Percentiles rank a stretch among this genome's conserved stretches.
Conservation (phyloP, 2,113 vertebrate genomes). For the Octodon degus region DNA sequence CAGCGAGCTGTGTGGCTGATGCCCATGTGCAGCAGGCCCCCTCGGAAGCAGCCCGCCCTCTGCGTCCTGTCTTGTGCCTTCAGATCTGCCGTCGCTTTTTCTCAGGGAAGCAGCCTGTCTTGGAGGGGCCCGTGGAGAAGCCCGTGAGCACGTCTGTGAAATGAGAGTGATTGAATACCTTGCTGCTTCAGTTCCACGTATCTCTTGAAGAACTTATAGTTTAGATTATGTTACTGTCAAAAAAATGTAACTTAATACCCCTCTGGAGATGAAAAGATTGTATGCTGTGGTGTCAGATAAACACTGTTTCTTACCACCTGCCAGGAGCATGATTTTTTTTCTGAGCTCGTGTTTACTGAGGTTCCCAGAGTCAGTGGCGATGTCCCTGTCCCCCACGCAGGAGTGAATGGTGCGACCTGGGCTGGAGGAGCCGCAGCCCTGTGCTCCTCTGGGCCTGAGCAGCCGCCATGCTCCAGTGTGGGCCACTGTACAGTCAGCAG, state of each 20-base stretch:
- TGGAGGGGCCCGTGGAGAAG: neutral
- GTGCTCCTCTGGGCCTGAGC: neutral
- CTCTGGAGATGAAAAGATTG: slow-evolving; percentile 34
- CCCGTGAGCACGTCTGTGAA: neutral
- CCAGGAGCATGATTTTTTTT: neutral
- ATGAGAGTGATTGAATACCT: neutral
- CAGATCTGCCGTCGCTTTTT: neutral
- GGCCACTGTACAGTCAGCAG: neutral
- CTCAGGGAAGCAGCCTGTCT: neutral
- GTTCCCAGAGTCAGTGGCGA: neutral
- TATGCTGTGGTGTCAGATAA: neutral
- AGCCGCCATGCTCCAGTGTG: neutral
- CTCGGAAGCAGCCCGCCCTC: neutral
- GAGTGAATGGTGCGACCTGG: rapidly evolving
- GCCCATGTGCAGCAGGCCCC: rapidly evolving
- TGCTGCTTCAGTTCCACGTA: neutral
- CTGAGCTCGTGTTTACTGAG: neutral
- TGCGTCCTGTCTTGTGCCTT: rapidly evolving
- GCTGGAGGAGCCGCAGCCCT: neutral
- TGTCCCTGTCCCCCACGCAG: neutral
- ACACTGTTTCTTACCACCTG: neutral
- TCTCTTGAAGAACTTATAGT: neutral
- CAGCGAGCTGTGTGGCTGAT: neutral
- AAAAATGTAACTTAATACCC: neutral
- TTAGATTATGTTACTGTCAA: slow-evolving; percentile 62